phyloP scores from a whole-genome alignment of 2,888 invertebrate genomes.

The Cheilosia scutellata region DNA sequence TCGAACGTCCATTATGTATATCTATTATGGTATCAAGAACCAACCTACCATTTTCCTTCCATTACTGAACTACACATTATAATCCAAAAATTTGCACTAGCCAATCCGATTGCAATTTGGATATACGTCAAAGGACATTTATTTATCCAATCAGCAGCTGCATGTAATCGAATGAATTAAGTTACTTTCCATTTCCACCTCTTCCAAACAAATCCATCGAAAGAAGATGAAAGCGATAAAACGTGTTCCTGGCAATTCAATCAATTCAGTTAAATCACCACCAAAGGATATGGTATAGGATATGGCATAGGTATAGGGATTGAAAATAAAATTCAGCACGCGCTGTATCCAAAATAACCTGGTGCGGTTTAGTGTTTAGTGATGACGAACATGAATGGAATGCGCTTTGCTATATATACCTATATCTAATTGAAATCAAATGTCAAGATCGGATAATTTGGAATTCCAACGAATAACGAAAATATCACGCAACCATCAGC shows the following conservation, averaged over 20 bases:
- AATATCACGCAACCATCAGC: conserved; percentile 8
- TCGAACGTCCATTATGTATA: too few relatives aligned
- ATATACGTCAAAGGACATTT: conserved; percentile 51
- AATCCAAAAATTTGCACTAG: conserved; percentile 1
- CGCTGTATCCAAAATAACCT: neutral
- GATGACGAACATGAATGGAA: neutral
- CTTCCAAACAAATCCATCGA: neutral
- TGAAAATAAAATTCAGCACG: neutral
- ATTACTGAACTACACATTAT: conserved; percentile 4
- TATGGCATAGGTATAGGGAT: too few relatives aligned
- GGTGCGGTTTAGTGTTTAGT: too few relatives aligned
- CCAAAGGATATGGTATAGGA: neutral
- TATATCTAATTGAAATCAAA: conserved; percentile 4
- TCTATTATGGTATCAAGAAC: too few relatives aligned
- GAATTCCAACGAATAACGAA: conserved; percentile 7
- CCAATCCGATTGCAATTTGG: conserved; percentile 16
- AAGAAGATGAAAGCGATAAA: neutral
- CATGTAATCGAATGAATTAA: conserved; percentile 28
- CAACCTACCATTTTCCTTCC: too few relatives aligned
- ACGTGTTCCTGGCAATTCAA: conserved; percentile 25
- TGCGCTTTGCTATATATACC: neutral
- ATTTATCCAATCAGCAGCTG: conserved; percentile 46
- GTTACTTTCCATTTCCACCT: neutral
- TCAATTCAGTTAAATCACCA: conserved; percentile 41
- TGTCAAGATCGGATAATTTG: conserved; percentile 37